Base-by-base conservation (phyloP, 23 tunicate genomes). In the Trididemnum nubilum region DNA sequence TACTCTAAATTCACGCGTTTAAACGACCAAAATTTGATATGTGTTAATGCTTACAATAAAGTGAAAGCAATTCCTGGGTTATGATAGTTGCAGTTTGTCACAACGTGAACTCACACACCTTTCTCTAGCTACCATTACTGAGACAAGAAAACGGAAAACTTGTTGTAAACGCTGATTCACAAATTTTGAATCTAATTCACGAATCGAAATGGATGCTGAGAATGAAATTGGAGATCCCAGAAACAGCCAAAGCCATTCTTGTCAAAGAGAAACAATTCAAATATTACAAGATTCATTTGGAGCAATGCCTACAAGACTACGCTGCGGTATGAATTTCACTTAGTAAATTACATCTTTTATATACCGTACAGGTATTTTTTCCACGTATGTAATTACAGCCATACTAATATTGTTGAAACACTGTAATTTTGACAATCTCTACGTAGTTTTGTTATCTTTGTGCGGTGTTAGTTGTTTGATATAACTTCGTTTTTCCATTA, bases 121-220 rank as follows among this genome's bases (percentile, higher is more conserved):
- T 67, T 58, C 3, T 50, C 21, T 38, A 85, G 90, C 38, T 79
- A 19, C 84, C 90, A 26, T 34, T 90, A 15, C 81, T 88, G 40
- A 65, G 73, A 32, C 90, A 81, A 67, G 79, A 61, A 21, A 75
- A 77, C 19, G 90, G 89, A 3, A 89, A 85, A 34, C 82, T 90
- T 49, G 44, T 81, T 49, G 96, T 90, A n/a, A 90, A 90, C 37
- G 83, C 87, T 25, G 90, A 90, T 81, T 67, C 80, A 0, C 89
- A 90, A 50, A 74, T 85, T 0, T 72, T 86, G 25, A 65, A 81
- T 36, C 73, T 85, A 26, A 85, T 90, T 57, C 89, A 90, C 34
- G 96, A 90, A 81, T 25, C 96, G 32, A 90, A 85, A 72, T 90
- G 96, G 96, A 85, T 90, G 90, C 71, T 90, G 63, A 66, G 96